A percentile compares a stretch with the other conserved stretches of the same genome.
Conservation (phyloP, 2,888 invertebrate genomes). For the Heliconius charithonia region DNA sequence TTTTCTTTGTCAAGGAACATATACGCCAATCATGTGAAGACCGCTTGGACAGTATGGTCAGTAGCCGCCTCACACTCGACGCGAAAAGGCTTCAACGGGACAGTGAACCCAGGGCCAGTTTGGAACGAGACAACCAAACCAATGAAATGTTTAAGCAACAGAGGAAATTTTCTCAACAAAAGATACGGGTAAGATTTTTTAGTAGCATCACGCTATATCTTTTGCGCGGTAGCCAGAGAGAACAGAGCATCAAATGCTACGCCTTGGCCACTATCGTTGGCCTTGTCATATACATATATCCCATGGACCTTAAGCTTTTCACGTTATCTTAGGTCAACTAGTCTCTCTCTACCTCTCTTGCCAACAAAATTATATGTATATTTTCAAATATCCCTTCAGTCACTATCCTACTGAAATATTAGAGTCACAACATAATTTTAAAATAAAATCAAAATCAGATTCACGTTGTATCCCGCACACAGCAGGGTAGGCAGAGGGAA, state of each 20-base stretch:
- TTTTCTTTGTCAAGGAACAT: slow-evolving; percentile 61
- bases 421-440: too few relatives aligned
- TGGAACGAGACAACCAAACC: slow-evolving; percentile 77
- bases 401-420: too few relatives aligned
- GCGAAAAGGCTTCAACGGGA: slow-evolving; percentile 67
- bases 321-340: not conserved
- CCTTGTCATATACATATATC: not conserved
- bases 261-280: not conserved
- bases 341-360: not conserved
- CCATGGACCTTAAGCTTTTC: not conserved
- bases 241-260: not conserved
- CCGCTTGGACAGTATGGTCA: slow-evolving; percentile 83
- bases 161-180: slow-evolving; percentile 70
- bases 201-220: not conserved
- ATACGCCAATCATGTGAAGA: slow-evolving; percentile 92
- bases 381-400: too few relatives aligned
- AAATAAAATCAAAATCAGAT: too few relatives aligned
- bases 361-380: not conserved
- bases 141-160: slow-evolving; percentile 77
- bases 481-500: too few relatives aligned
- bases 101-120: slow-evolving; percentile 71
- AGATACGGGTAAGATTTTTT: slow-evolving; percentile 56
- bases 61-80: slow-evolving; percentile 68
- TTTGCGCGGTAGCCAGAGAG: not conserved
- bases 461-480: too few relatives aligned